Conservation (phyloP, 2,888 invertebrate species). For the Chrysolina oricalcia region DNA sequence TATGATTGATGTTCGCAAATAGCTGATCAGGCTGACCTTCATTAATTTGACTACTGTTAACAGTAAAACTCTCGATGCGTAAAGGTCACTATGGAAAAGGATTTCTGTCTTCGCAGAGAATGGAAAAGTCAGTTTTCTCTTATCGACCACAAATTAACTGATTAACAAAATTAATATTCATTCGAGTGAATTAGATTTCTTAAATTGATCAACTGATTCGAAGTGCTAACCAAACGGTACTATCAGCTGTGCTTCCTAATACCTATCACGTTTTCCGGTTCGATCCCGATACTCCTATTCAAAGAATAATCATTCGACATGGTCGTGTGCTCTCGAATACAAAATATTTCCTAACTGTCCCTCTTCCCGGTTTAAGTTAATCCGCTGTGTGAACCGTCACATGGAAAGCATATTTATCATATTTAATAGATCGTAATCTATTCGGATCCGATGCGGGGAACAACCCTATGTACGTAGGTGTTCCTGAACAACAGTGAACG, state of each 20-base stretch:
- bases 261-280: background rate
- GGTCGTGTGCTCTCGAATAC: conserved; percentile 41
- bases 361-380: conserved; percentile 54
- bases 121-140: too few relatives aligned
- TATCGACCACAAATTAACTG: too few relatives aligned
- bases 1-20: too few relatives aligned
- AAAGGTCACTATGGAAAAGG: too few relatives aligned
- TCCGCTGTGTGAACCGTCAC: conserved; percentile 58
- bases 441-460: conserved; percentile 47
- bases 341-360: conserved; percentile 41
- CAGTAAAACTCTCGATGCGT: background rate
- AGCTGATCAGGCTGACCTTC: too few relatives aligned
- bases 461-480: conserved; percentile 39
- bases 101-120: too few relatives aligned
- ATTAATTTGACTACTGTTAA: too few relatives aligned
- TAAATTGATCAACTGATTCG: too few relatives aligned
- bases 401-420: conserved; percentile 58
- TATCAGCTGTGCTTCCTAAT: too few relatives aligned
- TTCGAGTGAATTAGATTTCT: too few relatives aligned
- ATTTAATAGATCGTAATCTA: conserved; percentile 60
- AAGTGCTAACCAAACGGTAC: too few relatives aligned
- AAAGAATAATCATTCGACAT: conserved; percentile 36
- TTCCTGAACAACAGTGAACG: conserved; percentile 27
- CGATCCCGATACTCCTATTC: conserved; percentile 12
- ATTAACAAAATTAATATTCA: too few relatives aligned